Conservation (phyloP, 2,113 vertebrate genomes). For the Entomyzon cyanotis region DNA sequence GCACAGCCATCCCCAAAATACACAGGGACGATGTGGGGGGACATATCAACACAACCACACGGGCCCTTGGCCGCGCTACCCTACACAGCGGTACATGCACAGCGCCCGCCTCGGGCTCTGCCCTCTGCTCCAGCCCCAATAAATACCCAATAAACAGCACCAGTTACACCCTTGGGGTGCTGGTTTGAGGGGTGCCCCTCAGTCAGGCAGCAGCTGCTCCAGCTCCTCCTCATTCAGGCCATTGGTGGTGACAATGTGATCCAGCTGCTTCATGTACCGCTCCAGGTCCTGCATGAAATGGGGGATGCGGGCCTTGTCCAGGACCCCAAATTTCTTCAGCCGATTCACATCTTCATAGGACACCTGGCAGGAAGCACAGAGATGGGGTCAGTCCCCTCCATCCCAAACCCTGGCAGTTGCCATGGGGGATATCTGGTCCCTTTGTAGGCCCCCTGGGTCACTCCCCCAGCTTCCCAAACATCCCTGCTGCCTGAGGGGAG, state of each 20-base stretch:
- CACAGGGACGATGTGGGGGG: background rate
- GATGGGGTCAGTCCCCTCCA: background rate
- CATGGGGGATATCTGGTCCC: too few relatives aligned
- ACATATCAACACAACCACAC: conserved; percentile 24
- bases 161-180: background rate
- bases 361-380: conserved; percentile 73
- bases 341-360: conserved; percentile 90
- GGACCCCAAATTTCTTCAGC: conserved; percentile 80
- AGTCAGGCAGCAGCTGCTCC: conserved; percentile 82
- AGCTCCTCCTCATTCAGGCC: conserved; percentile 84
- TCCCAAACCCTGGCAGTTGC: background rate
- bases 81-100: conserved; percentile 30
- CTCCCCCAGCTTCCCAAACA: background rate
- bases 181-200: background rate
- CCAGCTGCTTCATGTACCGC: conserved; percentile 87
- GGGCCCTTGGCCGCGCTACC: background rate
- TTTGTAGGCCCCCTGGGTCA: background rate
- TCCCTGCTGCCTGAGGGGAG: background rate
- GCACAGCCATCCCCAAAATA: background rate
- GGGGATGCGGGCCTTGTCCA: conserved; percentile 84
- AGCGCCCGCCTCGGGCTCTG: background rate
- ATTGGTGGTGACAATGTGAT: conserved; percentile 88
- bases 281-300: conserved; percentile 94
- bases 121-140: background rate
- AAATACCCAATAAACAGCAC: background rate